These are phyloP conservation scores for Thereva unica DNA, from an alignment of 2,888 invertebrate genomes.

Conservation along the genomic window DNA sequence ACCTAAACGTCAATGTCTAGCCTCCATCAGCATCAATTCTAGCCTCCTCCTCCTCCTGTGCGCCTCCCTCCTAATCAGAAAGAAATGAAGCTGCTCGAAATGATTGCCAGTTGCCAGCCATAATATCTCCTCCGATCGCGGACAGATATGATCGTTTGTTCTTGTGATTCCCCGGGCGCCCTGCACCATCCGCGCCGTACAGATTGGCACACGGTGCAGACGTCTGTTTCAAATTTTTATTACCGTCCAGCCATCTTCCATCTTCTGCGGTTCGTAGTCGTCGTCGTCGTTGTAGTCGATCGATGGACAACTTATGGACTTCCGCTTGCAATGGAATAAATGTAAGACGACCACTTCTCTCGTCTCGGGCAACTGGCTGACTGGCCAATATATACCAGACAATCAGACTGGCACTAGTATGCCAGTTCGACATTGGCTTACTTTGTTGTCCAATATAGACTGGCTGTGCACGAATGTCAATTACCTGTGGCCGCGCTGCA, in stretches of 20 bases:
- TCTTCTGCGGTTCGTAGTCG: no score
- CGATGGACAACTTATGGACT: conserved; percentile 34
- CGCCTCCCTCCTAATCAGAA: neutral
- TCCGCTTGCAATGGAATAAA: conserved; percentile 27
- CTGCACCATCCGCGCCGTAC: conserved; percentile 7
- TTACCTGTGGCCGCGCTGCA: conserved; percentile 26
- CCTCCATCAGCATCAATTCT: conserved; percentile 20
- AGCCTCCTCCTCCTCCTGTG: neutral
- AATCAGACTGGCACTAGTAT: no score
- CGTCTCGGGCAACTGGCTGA: conserved; percentile 10
- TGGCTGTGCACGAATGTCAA: conserved; percentile 33
- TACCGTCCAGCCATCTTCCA: neutral
- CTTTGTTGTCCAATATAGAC: neutral
- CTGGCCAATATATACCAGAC: neutral
- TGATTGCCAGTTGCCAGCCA: conserved; percentile 5
- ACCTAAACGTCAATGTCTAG: conserved; percentile 2
- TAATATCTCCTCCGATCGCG: neutral
- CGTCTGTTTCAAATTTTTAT: conserved; percentile 22
- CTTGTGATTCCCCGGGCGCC: neutral
- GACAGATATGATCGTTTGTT: conserved; percentile 9
- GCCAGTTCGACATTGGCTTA: no score
- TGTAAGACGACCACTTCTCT: conserved; percentile 25
- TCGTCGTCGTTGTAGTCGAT: no score
- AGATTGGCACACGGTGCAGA: neutral
- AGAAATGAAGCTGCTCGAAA: neutral